Evolutionary conservation across 2,888 invertebrate species (phyloP).

Genomic region (Mesorhabditis belari): DNA sequence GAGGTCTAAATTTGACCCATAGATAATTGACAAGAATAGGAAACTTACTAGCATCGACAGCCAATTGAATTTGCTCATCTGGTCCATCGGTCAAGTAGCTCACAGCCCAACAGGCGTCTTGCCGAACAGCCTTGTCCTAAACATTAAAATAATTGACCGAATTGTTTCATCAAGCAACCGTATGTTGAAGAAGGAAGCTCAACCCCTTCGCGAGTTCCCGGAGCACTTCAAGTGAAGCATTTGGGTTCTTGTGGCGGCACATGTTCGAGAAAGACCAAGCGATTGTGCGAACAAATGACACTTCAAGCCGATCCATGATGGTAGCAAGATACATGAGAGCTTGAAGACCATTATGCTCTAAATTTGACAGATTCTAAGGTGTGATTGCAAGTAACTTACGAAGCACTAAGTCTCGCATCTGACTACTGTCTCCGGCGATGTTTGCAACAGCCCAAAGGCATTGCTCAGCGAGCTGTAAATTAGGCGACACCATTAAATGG

Average conservation of each 20-base stretch:
- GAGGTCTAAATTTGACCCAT: constrained; percentile 10
- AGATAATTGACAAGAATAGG: background rate
- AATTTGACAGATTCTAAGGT: background rate
- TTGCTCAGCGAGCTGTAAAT: constrained; percentile 73
- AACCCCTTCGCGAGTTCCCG: constrained; percentile 21
- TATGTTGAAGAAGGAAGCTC: constrained; percentile 16
- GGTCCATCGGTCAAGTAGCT: constrained; percentile 51
- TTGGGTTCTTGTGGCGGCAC: constrained; percentile 92
- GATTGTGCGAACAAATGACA: constrained; percentile 38
- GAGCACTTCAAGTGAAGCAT: constrained; percentile 28
- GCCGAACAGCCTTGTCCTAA: constrained; percentile 33
- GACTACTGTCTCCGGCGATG: constrained; percentile 71
- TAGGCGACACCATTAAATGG: constrained; percentile 65
- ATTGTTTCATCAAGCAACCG: background rate
- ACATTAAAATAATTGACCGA: background rate
- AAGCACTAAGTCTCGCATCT: constrained; percentile 75
- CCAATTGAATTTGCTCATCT: constrained; percentile 46
- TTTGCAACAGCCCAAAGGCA: constrained; percentile 80
- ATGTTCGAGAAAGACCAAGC: constrained; percentile 90
- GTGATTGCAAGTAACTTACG: constrained; percentile 62
- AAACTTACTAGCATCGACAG: constrained; percentile 18
- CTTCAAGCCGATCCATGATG: constrained; percentile 57
- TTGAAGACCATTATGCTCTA: constrained; percentile 74
- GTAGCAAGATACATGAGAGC: constrained; percentile 70
- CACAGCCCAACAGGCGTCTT: constrained; percentile 51